Base-by-base conservation (phyloP, 2,113 vertebrate species). In the Heliornis fulica region DNA sequence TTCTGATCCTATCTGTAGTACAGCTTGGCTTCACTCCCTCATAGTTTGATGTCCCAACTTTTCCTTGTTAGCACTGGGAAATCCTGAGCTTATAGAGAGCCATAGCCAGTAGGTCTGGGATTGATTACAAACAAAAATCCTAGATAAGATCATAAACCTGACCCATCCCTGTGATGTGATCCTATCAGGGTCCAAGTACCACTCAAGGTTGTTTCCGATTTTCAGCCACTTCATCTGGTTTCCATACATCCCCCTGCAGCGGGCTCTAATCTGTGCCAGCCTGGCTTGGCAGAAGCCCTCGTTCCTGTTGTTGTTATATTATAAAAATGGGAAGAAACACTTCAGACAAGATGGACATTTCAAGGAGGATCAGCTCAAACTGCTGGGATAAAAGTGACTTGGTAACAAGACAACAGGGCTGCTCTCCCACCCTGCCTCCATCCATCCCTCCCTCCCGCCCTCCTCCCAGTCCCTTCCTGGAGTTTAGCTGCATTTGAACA, bases 211-310 rank as follows among this genome's bases (percentile, higher is more conserved):
- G 93, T 96, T 95, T 96, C 96, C 95, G 93, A 97, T 97, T 97
- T 97, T 94, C 97, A 96, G 94, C 93, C 87, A 1, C 60, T 81
- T 93, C 96, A 89, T 95, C 96, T 97, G 97, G 90, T 92, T 93
- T 92, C 75, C 91, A 94, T 93, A 57, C 83, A 69, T 11, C 93
- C 87, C 83, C 78, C 36, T 54, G 69, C 7, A 54, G 80, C 66
- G 92, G 87, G 68, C 66, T 46, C 48, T 96, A 94, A 95, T 94
- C 93, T 76, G 4, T 68, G 88, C 82, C 96, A 91, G 94, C 21
- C 87, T 57, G 34, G 18, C 60, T 75, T 61, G 72, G 72, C 26
- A 89, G 87, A 38, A 41, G 13, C 31, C 41, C 70, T 81, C 2
- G 0, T 86, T 95, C 94, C 86, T 96, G 86, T 80, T 91, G 16